These are phyloP conservation scores for Siphlonurus alternatus DNA, from an alignment of 2,888 invertebrate genomes.

Conservation along the genomic window DNA sequence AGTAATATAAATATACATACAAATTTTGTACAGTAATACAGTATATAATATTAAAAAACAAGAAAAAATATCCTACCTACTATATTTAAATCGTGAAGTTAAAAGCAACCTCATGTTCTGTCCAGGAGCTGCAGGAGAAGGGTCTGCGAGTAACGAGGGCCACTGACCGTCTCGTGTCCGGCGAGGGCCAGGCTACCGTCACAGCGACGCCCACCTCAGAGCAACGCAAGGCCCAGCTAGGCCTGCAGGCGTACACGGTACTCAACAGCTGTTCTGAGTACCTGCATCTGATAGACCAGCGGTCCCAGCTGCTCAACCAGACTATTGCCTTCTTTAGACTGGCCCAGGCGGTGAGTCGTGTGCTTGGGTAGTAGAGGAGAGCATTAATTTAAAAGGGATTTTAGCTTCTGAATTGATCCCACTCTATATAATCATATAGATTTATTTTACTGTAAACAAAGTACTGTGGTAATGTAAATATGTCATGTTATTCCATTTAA, in stretches of 20 bases:
- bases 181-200: conserved; percentile 35
- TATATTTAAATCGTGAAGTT: not conserved
- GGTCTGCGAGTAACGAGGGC: conserved; percentile 59
- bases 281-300: conserved; percentile 48
- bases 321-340: conserved; percentile 54
- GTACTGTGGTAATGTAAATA: too few relatives aligned
- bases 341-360: conserved; percentile 40
- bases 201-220: conserved; percentile 29
- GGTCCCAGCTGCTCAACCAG: conserved; percentile 45
- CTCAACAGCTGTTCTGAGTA: conserved; percentile 51
- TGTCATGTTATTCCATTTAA: too few relatives aligned
- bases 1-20: not conserved
- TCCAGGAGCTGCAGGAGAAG: conserved; percentile 49
- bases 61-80: not conserved
- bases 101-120: conserved; percentile 2
- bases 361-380: conserved; percentile 8
- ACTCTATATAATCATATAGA: too few relatives aligned
- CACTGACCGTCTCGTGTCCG: conserved; percentile 55
- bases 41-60: not conserved
- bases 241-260: conserved; percentile 40
- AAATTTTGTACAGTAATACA: not conserved
- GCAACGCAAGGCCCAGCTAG: not conserved
- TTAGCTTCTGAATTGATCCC: too few relatives aligned
- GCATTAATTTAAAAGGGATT: not conserved
- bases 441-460: too few relatives aligned